Conservation (phyloP, 2,888 invertebrate genomes). For the Ennomos fuscantarius region DNA sequence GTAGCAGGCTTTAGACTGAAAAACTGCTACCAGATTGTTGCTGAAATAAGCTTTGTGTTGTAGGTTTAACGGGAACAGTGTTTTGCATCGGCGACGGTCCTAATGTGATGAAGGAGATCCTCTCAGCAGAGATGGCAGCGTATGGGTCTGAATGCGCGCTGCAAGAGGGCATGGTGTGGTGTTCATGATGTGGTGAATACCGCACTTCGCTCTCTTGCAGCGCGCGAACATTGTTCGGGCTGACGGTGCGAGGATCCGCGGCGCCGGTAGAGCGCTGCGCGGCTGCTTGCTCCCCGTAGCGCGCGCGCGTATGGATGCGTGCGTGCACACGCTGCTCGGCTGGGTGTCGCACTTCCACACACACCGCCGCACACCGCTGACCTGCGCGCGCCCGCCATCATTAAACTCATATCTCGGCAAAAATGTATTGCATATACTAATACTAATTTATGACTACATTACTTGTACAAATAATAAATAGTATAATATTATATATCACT, state of each 20-base stretch:
- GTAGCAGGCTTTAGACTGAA: no score
- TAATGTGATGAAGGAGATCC: conserved; percentile 37
- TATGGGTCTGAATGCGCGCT: conserved; percentile 42
- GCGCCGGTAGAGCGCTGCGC: conserved; percentile 31
- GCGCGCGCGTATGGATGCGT: conserved; percentile 48
- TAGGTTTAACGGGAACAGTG: conserved; percentile 49
- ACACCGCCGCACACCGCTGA: conserved; percentile 18
- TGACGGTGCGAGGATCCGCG: conserved; percentile 35
- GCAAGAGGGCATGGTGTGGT: conserved; percentile 44
- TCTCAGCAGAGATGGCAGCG: conserved; percentile 40
- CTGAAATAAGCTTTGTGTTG: no score
- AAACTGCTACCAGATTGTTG: no score
- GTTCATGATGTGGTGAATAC: no score
- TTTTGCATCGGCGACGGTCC: conserved; percentile 53
- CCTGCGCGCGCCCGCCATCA: conserved; percentile 46
- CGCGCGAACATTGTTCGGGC: conserved; percentile 43
- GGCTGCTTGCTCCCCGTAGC: conserved; percentile 43
- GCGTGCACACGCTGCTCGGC: conserved; percentile 53
- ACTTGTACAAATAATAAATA: no score
- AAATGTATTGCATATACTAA: no score
- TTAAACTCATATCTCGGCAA: conserved; percentile 55
- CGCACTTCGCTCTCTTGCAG: no score
- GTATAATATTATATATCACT: no score
- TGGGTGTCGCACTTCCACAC: conserved; percentile 52
- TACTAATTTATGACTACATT: no score